A percentile compares a stretch with the other conserved stretches of the same genome.
Evolutionary conservation across 2,113 vertebrate species (phyloP).

Genomic region (Ia io): DNA sequence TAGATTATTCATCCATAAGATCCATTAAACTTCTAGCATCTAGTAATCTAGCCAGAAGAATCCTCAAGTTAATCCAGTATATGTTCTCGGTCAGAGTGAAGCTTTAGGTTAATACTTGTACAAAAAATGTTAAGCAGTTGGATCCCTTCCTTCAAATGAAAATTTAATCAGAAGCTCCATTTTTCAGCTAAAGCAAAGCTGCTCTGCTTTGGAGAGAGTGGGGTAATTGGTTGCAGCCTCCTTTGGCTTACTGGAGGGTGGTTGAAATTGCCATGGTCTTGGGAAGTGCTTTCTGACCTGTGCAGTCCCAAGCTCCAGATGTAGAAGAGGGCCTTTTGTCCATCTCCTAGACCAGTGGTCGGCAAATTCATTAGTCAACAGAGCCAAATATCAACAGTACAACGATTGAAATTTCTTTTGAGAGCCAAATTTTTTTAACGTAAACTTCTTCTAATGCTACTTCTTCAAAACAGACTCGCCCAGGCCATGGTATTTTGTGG

Average conservation of each 20-base stretch:
- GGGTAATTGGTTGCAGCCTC: fast-evolving
- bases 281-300: background rate
- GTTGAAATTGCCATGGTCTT: background rate
- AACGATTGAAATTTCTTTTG: too few relatives aligned
- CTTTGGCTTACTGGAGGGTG: background rate
- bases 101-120: background rate
- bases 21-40: background rate
- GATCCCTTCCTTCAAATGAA: background rate
- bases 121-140: background rate
- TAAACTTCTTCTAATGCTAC: too few relatives aligned
- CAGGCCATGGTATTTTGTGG: too few relatives aligned
- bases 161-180: background rate
- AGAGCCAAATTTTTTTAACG: too few relatives aligned
- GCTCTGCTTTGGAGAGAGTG: background rate
- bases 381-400: too few relatives aligned
- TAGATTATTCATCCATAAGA: background rate
- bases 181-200: background rate
- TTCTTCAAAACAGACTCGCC: too few relatives aligned
- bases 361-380: too few relatives aligned
- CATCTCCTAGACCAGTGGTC: background rate
- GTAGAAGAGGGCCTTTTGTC: background rate
- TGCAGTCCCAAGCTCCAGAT: background rate
- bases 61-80: background rate
- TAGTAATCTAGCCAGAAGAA: slow-evolving; percentile 1
- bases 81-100: background rate